Base-by-base conservation (phyloP, 2,797 vertebrate species). In the Chlorospingus flavigularis region DNA sequence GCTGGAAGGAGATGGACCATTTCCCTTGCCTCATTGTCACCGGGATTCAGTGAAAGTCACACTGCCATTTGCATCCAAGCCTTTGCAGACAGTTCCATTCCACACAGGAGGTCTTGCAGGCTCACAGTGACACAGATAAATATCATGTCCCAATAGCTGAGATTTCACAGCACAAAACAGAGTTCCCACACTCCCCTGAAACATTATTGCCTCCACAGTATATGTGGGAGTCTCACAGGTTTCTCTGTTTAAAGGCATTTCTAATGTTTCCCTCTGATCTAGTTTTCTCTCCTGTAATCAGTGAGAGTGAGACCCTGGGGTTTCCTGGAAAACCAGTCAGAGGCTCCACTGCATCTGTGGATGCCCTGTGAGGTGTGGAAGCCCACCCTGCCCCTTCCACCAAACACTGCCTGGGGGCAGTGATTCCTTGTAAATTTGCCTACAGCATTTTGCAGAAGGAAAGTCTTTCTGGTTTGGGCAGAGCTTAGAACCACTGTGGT, bases 401-500 rank as follows among this genome's bases (percentile, higher is more conserved):
- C 2, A 2, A 53, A 28, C 5, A 1, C 11, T 55, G 21, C 10
- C 10, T 0, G 0, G 7, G 17, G 8, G 1, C 35, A 62, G 47
- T 1, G 1, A 51, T 60, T 65, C 79, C 50, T 68, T 71, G 35
- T 30, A 30, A 54, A 75, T 39, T 18, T 57, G 6, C 48, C 23
- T 10, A 28, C 33, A 35, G 43, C n/a, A 55, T 37, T 15, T 39
- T 31, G 58, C 40, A 78, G 45, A 63, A 81, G 16, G 24, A 33
- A 84, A 54, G 3, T 12, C 23, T 17, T n/a, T 33, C 58, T 62
- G n/a, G 14, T 90, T 81, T 67, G 66, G 28, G 31, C 0, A 0
- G 47, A 51, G 25, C 50, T 90, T 61, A 61, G 68, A 66, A 55
- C 8, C 2, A 2, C 55, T 28, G 43, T 13, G 17, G 26, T 58